phyloP scores from a whole-genome alignment of 1,140 invertebrate species.

The Bombus soroeensis region DNA sequence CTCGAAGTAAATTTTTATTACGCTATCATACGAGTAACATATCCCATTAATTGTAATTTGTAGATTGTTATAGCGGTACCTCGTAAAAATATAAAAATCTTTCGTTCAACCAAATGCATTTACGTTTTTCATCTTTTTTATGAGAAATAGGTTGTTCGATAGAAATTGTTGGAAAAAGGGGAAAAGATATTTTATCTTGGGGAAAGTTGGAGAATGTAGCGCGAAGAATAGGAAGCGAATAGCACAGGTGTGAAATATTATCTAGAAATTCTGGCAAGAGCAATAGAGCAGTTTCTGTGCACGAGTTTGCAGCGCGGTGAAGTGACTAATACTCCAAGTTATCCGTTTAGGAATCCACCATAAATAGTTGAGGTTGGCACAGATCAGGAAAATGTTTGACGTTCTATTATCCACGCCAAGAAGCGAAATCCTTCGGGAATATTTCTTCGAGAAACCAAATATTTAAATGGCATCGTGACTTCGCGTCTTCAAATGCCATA shows the following conservation, averaged over 20 bases:
- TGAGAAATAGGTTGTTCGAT: no score
- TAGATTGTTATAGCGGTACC: no score
- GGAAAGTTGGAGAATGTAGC: not conserved
- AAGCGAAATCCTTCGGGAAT: constrained; percentile 24
- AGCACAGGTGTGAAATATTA: constrained; percentile 28
- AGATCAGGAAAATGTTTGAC: constrained; percentile 41
- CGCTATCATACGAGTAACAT: no score
- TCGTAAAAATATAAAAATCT: no score
- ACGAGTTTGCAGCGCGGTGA: constrained; percentile 45
- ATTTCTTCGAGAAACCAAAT: not conserved
- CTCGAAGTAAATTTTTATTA: no score
- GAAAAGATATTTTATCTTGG: not conserved
- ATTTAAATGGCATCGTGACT: constrained; percentile 1
- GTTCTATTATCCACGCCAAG: constrained; percentile 32
- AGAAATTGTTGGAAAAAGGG: not conserved
- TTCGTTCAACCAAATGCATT: no score
- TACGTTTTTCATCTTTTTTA: no score
- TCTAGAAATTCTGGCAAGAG: constrained; percentile 1
- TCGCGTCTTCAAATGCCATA: not conserved
- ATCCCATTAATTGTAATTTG: no score
- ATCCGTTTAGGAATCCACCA: constrained; percentile 40
- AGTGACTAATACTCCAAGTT: constrained; percentile 47
- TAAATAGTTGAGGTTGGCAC: constrained; percentile 41
- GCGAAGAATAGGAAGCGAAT: constrained; percentile 19
- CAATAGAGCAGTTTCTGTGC: constrained; percentile 25